A percentile compares a stretch with the other conserved stretches of the same genome.
phyloP scores from a whole-genome alignment of 2,888 invertebrate species.

The Cephonodes hylas region DNA sequence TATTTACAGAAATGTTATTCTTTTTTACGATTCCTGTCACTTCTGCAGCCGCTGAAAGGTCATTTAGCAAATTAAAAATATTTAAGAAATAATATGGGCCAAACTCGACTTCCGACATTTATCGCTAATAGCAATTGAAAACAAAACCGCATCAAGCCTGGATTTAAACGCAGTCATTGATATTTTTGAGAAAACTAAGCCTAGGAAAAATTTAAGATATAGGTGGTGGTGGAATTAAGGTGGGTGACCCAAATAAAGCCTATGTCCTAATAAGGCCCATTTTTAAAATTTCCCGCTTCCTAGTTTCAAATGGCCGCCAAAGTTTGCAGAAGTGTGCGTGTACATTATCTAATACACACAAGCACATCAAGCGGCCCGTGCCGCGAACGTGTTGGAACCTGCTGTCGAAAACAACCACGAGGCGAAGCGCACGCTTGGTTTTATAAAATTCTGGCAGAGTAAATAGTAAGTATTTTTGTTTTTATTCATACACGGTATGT shows the following conservation, averaged over 20 bases:
- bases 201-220: no score
- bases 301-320: not conserved
- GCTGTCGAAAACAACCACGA: not conserved
- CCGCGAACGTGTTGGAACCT: not conserved
- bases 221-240: not conserved
- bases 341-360: not conserved
- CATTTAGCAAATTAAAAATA: no score
- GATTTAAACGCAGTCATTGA: no score
- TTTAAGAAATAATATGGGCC: no score
- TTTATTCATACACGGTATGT: not conserved
- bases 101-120: no score
- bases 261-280: not conserved
- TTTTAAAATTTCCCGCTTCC: not conserved
- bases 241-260: not conserved
- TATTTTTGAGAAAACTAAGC: no score
- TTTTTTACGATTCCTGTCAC: no score
- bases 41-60: no score
- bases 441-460: not conserved
- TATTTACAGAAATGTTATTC: no score
- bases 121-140: no score
- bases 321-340: not conserved
- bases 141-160: no score
- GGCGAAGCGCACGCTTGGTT: not conserved
- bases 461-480: not conserved
- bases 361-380: not conserved